Base-by-base conservation (phyloP, 2,797 vertebrate genomes). In the Merluccius polli region DNA sequence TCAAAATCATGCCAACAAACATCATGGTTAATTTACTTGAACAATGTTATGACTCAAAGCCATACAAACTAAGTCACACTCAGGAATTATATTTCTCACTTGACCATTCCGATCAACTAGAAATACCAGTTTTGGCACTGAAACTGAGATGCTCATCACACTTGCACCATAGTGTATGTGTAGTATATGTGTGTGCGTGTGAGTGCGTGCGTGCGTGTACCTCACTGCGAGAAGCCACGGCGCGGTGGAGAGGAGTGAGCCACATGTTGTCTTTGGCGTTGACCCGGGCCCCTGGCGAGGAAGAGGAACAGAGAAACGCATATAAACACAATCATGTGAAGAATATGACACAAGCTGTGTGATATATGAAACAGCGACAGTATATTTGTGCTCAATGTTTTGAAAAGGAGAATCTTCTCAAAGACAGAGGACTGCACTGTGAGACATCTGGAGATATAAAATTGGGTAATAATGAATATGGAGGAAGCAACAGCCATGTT, bases 251-350 rank as follows among this genome's bases (percentile, higher is more conserved):
- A 68, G 98, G 98, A 38, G 98, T 99, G 87, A 99, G 93, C 98
- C 97, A 99, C 97, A 98, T 99, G 76, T 95, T 98, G 83, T 99
- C 98, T 94, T 99, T 99, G 91, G 97, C 97, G 80, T 99, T 99
- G 73, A 99, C 97, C 59, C 98, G 96, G 69, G 97, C 97, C 0
- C 98, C 98, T 98, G 89, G 31, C 88, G 92, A 87, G 4, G 79
- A 59, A 77, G 33, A 74, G 59, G 15, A n/a, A 21, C 87, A 87
- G 0, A 85, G 65, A 78, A 30, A 75, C 48, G 41, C 44, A 48
- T 48, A 18, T 18, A 18, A 41, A 12, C 38, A 41, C 38, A 41
- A 41, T 16, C 38, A 15, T 15, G 38, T 41, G 38, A 15, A 41
- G 38, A 15, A 41, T 15, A 12, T 18, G 16, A 48, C 44, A 5